These are phyloP conservation scores for Ephialtes manifestator DNA, from an alignment of 2,888 invertebrate species.

Conservation along the genomic window DNA sequence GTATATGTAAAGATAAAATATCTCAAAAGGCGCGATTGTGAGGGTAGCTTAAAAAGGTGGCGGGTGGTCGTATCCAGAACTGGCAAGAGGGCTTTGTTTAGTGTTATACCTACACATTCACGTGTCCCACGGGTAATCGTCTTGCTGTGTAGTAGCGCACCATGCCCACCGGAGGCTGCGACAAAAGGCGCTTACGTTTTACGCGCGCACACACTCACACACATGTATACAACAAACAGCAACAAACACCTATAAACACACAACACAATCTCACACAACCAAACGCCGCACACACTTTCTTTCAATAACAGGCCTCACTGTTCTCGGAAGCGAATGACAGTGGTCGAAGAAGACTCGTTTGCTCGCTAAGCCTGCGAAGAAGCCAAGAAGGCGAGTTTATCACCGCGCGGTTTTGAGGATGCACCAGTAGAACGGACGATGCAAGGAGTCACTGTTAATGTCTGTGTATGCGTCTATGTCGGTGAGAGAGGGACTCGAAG, in stretches of 20 bases:
- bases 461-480: neutral
- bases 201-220: slow-evolving; percentile 62
- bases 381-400: slow-evolving; percentile 47
- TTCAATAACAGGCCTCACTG: slow-evolving; percentile 59
- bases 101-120: slow-evolving; percentile 75
- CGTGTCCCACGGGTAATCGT: slow-evolving; percentile 71
- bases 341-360: slow-evolving; percentile 59
- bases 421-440: slow-evolving; percentile 39
- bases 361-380: slow-evolving; percentile 33
- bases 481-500: slow-evolving; percentile 14
- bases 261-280: slow-evolving; percentile 61
- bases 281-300: slow-evolving; percentile 40
- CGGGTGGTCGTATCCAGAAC: slow-evolving; percentile 36
- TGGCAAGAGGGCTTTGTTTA: slow-evolving; percentile 24
- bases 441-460: slow-evolving; percentile 33
- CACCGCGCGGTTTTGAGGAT: slow-evolving; percentile 58
- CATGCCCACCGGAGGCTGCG: slow-evolving; percentile 59
- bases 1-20: neutral
- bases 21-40: slow-evolving; percentile 36
- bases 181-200: slow-evolving; percentile 53
- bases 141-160: slow-evolving; percentile 64
- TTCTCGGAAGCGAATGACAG: slow-evolving; percentile 80
- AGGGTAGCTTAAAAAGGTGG: slow-evolving; percentile 60
- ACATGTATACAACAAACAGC: too few species aligned
- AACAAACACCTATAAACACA: slow-evolving; percentile 30